Evolutionary conservation across 2,797 vertebrate genomes (phyloP).

Genomic region (Mareca strepera): DNA sequence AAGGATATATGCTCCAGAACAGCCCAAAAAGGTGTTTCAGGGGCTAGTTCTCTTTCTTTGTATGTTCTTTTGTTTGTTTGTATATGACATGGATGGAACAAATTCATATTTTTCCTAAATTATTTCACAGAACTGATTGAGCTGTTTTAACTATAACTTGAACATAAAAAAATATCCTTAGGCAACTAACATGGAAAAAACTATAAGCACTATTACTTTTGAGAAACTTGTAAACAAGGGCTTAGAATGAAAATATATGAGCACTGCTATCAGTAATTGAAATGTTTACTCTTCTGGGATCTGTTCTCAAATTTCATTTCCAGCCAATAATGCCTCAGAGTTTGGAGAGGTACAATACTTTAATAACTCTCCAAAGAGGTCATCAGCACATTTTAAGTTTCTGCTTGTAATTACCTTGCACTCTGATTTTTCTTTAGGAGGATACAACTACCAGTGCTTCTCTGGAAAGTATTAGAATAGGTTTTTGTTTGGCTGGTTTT

Average conservation of each 20-base stretch:
- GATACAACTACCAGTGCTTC: neutral
- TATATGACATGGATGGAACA: neutral
- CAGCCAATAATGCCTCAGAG: neutral
- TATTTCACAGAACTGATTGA: neutral
- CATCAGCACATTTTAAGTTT: neutral
- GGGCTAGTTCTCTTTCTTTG: neutral
- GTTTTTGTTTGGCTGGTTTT: neutral
- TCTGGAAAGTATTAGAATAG: neutral
- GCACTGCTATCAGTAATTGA: neutral
- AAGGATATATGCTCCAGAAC: neutral
- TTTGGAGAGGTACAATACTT: neutral
- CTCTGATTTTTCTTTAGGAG: neutral
- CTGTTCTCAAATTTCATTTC: neutral
- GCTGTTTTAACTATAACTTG: neutral
- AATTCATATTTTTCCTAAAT: neutral
- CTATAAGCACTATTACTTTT: neutral
- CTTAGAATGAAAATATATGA: neutral
- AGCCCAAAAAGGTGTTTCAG: neutral
- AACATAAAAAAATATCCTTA: neutral
- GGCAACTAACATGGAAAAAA: neutral
- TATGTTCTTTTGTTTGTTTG: neutral
- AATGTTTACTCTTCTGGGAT: neutral
- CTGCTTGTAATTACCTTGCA: neutral
- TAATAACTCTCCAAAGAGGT: neutral
- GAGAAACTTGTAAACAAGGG: neutral